A percentile compares a stretch with the other conserved stretches of the same genome.
Evolutionary conservation across 2,797 vertebrate genomes (phyloP).

Genomic region (Taenioides sp.): DNA sequence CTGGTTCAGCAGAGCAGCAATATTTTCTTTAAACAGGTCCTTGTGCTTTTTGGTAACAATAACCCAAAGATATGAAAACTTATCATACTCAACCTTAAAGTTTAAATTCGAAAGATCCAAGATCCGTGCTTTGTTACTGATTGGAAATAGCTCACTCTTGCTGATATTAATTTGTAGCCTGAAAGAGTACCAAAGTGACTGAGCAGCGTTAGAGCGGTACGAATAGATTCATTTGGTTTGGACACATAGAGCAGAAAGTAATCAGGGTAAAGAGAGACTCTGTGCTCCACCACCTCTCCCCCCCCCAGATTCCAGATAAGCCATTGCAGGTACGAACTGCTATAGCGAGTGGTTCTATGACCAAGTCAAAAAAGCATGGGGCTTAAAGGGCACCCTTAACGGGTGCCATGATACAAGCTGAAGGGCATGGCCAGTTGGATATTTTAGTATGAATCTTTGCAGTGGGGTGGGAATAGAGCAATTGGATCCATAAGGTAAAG

Average conservation of each 20-base stretch:
- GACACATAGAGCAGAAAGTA: slow-evolving; percentile 7
- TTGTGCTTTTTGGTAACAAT: no score
- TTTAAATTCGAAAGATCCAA: background rate
- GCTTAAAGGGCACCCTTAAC: slow-evolving; percentile 7
- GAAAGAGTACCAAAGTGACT: background rate
- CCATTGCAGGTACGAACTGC: background rate
- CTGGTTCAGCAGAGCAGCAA: no score
- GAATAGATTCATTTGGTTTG: background rate
- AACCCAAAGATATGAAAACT: background rate
- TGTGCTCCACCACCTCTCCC: background rate
- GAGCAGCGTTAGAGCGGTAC: background rate
- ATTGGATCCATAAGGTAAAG: background rate
- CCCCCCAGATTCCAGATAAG: background rate
- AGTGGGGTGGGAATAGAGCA: background rate
- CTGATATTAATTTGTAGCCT: slow-evolving; percentile 11
- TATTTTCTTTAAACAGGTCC: no score
- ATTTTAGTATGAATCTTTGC: slow-evolving; percentile 4
- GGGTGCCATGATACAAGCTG: background rate
- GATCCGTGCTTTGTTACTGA: background rate
- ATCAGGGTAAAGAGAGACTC: background rate
- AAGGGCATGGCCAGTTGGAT: background rate
- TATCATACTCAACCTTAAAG: slow-evolving; percentile 12
- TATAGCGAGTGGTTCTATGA: slow-evolving; percentile 1
- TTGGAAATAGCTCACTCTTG: slow-evolving; percentile 3
- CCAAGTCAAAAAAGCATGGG: slow-evolving; percentile 6